Conservation (phyloP, 2,113 vertebrate species). For the Sinocyclocheilus anophthalmus region DNA sequence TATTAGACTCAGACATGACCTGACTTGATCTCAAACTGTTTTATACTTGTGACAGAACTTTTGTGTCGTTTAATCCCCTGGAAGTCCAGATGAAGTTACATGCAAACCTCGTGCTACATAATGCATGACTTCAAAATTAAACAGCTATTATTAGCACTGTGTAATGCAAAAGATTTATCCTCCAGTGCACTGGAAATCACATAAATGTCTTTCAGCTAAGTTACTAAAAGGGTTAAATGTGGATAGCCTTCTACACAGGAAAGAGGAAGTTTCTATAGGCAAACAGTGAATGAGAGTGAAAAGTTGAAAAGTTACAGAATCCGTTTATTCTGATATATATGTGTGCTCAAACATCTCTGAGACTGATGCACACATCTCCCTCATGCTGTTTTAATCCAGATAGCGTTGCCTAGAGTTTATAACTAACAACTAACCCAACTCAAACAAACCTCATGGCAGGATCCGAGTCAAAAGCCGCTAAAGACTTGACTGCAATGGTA, state of each 20-base stretch:
- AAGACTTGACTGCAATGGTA: constrained; percentile 67
- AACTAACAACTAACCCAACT: not conserved
- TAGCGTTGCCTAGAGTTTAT: not conserved
- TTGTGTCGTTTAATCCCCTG: not conserved
- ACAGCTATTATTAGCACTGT: not conserved
- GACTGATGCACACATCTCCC: not conserved
- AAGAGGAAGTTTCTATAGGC: not conserved
- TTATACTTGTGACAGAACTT: not conserved
- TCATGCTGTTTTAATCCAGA: not conserved
- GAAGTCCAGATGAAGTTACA: not conserved
- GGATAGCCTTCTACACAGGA: not conserved
- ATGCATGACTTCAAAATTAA: no score
- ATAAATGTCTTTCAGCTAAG: no score
- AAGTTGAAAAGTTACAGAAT: not conserved
- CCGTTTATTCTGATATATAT: not conserved
- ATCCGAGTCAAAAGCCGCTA: constrained; percentile 55
- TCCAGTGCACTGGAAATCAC: no score
- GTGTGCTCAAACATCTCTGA: no score
- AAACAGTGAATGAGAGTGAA: not conserved
- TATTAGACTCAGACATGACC: not conserved
- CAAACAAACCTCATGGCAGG: constrained; percentile 63
- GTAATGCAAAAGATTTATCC: not conserved
- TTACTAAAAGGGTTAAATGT: constrained; percentile 20
- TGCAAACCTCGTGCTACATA: not conserved
- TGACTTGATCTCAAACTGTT: not conserved